Evolutionary conservation across 2,113 vertebrate genomes (phyloP).

Genomic region (Dromiciops gliroides): DNA sequence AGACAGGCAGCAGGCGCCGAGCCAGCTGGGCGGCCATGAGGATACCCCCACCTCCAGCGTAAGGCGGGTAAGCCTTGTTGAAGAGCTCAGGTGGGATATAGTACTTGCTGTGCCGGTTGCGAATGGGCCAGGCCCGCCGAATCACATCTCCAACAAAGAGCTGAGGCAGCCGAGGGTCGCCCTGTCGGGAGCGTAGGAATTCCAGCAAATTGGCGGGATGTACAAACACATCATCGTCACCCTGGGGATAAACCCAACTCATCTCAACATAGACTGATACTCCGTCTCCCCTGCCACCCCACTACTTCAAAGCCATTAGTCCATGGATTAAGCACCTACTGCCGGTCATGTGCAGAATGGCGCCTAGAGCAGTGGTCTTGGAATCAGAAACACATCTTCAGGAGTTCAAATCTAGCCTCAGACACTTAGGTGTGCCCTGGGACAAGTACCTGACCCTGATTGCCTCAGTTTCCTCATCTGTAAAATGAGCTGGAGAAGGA

Average conservation of each 20-base stretch:
- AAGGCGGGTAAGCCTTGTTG: constrained; percentile 85
- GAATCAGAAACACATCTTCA: background rate
- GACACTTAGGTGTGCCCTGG: background rate
- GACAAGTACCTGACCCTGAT: background rate
- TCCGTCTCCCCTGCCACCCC: background rate
- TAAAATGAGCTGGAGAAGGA: background rate
- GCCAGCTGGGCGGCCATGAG: constrained; percentile 84
- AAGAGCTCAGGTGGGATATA: constrained; percentile 87
- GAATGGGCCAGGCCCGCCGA: constrained; percentile 85
- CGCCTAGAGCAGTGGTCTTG: background rate
- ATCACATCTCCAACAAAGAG: constrained; percentile 90
- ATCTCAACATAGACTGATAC: background rate
- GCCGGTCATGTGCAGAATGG: background rate
- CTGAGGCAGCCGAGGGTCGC: constrained; percentile 69
- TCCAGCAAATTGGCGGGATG: constrained; percentile 87
- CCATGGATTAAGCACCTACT: background rate
- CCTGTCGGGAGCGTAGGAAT: constrained; percentile 78
- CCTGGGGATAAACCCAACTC: constrained; percentile 61
- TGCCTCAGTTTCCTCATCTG: background rate
- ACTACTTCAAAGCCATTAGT: background rate
- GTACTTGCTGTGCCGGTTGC: constrained; percentile 89
- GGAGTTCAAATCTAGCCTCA: background rate
- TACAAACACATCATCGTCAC: constrained; percentile 91
- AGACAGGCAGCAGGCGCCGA: constrained; percentile 77
- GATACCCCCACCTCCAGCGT: constrained; percentile 88